phyloP scores from a whole-genome alignment of 2,113 vertebrate species.

The Chrysemys picta region DNA sequence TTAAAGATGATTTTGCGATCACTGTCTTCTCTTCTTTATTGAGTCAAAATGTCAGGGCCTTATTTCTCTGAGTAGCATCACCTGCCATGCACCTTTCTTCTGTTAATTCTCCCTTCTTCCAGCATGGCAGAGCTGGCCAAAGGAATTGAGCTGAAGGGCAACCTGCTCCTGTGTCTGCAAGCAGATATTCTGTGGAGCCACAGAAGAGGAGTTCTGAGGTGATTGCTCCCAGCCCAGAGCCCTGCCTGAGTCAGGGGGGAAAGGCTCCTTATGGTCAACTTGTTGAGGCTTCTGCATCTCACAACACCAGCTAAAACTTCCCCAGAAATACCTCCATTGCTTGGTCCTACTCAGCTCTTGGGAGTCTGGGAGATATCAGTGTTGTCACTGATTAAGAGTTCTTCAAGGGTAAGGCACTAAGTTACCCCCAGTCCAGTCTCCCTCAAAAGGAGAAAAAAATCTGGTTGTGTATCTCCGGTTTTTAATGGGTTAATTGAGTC shows the following conservation, averaged over 20 bases:
- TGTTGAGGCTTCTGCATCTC: background rate
- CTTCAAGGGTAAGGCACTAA: background rate
- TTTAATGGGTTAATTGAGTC: background rate
- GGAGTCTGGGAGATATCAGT: background rate
- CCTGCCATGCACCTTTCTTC: background rate
- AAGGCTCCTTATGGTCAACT: background rate
- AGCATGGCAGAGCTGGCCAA: background rate
- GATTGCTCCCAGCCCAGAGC: background rate
- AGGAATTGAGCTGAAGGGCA: background rate
- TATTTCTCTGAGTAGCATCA: background rate
- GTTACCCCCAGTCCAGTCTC: background rate
- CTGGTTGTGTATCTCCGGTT: background rate
- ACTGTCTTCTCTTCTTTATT: background rate
- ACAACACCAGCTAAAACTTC: background rate
- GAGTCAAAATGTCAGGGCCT: background rate
- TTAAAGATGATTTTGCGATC: background rate
- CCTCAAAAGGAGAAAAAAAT: background rate
- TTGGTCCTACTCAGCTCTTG: background rate
- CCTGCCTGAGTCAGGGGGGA: background rate
- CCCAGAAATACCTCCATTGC: background rate
- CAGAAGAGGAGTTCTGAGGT: background rate
- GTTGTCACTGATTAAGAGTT: too few relatives aligned
- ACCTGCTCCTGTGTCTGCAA: background rate
- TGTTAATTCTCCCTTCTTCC: background rate
- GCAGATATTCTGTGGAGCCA: background rate